Percentiles rank a stretch among this genome's conserved stretches.
Evolutionary conservation across 2,888 invertebrate species (phyloP).

Genomic region (Reticulitermes lucifugus): DNA sequence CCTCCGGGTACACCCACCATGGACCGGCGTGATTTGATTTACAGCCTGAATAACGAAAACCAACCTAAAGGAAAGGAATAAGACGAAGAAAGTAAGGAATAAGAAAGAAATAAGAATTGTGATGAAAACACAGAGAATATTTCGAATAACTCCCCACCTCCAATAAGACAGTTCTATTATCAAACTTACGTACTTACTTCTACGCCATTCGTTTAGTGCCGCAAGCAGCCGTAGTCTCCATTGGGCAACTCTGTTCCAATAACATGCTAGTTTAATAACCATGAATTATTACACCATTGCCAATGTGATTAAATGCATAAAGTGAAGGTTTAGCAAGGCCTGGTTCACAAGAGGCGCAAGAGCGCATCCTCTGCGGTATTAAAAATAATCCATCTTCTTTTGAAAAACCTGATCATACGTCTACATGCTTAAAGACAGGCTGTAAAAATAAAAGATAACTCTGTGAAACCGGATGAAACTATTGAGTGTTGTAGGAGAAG

Average conservation of each 20-base stretch:
- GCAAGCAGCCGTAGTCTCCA: background rate
- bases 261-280: slow-evolving; percentile 14
- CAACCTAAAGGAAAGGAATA: slow-evolving; percentile 16
- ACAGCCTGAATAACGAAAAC: slow-evolving; percentile 8
- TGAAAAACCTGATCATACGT: too few relatives aligned
- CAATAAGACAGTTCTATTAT: slow-evolving; percentile 1
- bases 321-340: background rate
- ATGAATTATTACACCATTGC: slow-evolving; percentile 8
- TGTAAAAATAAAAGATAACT: too few relatives aligned
- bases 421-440: too few relatives aligned
- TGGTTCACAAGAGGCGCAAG: too few relatives aligned
- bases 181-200: background rate
- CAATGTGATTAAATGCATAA: slow-evolving; percentile 25
- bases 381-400: too few relatives aligned
- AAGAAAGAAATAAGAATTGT: background rate
- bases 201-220: slow-evolving; percentile 5
- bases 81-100: background rate
- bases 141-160: background rate
- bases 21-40: slow-evolving; percentile 28
- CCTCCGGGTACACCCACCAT: slow-evolving; percentile 4
- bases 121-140: slow-evolving; percentile 42
- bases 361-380: background rate
- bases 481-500: too few relatives aligned
- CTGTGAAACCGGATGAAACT: too few relatives aligned
- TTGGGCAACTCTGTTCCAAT: background rate